Base-by-base conservation (phyloP, 2,888 invertebrate genomes). In the Dasypogon diadema region DNA sequence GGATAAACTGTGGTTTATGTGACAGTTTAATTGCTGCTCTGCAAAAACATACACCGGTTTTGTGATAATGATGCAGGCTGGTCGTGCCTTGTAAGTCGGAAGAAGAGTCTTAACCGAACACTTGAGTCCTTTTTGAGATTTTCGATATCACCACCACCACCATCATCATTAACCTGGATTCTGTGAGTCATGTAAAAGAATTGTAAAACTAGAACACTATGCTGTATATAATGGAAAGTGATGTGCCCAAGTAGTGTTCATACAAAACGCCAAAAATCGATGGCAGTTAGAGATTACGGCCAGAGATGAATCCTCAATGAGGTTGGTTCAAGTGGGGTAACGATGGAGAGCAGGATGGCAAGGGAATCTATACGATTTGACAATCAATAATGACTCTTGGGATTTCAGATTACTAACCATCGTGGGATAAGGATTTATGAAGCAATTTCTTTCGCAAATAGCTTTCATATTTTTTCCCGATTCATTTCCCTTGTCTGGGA, bases 81-180 rank as follows among this genome's bases (percentile, higher is more conserved):
- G 34, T 10, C 34, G 34, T 30, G 34, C 6, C 10, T 30, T 30
- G 34, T 30, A 6, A 10, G 34, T 30, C 6, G 34, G 34, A 30
- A 30, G 10, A 30, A 30, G 10, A 30, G 5, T 30, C 34, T 30
- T 30, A 10, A 30, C 5, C 34, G 10, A 30, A 10, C 6, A 10
- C 1, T 30, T 30, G 5, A 30, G 5, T 30, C 34, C 58, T 58
- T 26, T 16, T 30, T 14, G 30, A 30, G 58, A 58, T 42, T 37
- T 42, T 63, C 63, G 63, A 63, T 63, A 63, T 42, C n/a, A n/a
- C n/a, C n/a, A n/a, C n/a, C n/a, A n/a, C n/a, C n/a, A n/a, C n/a
- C n/a, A n/a, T n/a, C 18, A 30, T 26, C 63, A 63, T 63, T 63
- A 63, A 63, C 63, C 63, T 42, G 26, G 24, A 63, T 63, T 42